phyloP scores from a whole-genome alignment of 2,888 invertebrate genomes.

The Xestoiulus laeticollis region DNA sequence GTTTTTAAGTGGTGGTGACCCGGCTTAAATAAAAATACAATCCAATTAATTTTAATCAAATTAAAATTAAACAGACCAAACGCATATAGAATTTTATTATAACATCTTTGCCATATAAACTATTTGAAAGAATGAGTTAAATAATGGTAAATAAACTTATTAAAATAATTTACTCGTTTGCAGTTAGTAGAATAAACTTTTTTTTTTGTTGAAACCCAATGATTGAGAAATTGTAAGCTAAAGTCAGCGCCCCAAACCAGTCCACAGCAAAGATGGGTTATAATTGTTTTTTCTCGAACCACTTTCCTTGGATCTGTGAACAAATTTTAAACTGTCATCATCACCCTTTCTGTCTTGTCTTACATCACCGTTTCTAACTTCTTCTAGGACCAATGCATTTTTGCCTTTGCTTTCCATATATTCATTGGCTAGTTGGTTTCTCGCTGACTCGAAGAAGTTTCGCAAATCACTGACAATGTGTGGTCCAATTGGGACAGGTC shows the following conservation, averaged over 20 bases:
- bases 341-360: not conserved
- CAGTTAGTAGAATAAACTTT: not conserved
- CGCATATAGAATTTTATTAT: not conserved
- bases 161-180: not conserved
- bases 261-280: constrained; percentile 53
- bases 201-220: not conserved
- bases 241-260: constrained; percentile 51
- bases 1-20: no score
- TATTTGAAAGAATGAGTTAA: not conserved
- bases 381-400: not conserved
- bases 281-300: constrained; percentile 39
- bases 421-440: not conserved
- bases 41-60: not conserved
- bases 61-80: not conserved
- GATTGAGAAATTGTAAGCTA: not conserved
- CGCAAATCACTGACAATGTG: constrained; percentile 47
- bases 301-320: constrained; percentile 44
- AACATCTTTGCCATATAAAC: not conserved
- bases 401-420: not conserved
- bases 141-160: not conserved
- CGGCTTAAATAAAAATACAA: not conserved
- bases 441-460: constrained; percentile 47
- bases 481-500: constrained; percentile 45
- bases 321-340: constrained; percentile 42
- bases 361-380: not conserved